Base-by-base conservation (phyloP, 2,113 vertebrate species). In the Scomber colias region DNA sequence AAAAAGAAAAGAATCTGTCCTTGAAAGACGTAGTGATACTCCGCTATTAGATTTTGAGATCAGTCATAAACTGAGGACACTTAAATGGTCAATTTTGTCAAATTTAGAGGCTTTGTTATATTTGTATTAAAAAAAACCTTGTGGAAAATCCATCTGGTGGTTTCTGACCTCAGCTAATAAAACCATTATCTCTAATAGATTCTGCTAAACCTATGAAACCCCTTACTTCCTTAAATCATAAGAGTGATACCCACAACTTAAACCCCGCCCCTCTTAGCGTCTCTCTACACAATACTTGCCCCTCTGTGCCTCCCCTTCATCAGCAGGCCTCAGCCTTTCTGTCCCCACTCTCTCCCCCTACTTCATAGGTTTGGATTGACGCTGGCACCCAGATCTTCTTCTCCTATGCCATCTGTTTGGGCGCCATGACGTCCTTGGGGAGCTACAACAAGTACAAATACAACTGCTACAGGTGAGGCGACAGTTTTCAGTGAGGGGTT, bases 371-470 rank as follows among this genome's bases (percentile, higher is more conserved):
- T 24, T 99, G 98, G 98, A 99, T 99, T 50, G 98, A 99, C 55
- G 98, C 98, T 0, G 98, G 98, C 84, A 99, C 98, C 31, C 98
- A 99, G 91, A 99, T 99, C 90, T 99, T 99, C 96, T 99, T 99
- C 92, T 99, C 98, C 77, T 99, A 99, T 46, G 98, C 98, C 93
- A 99, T 99, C 93, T 99, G 98, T 92, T 94, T 99, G 94, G 97
- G 98, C 73, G 98, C 98, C 87, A 99, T 99, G 98, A 98, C 97
- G 19, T 99, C 98, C n/a, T 93, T 99, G 95, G 98, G 98, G 90
- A 99, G 98, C 95, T 99, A 99, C 96, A 99, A 99, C 96, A 98
- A 99, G 86, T 99, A 99, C 96, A 99, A 98, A 93, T 99, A 99
- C 95, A 99, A 99, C 96, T 99, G 98, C 90, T 99, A 99, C 95